Conservation (phyloP, 2,797 vertebrate genomes). For the Coregonus suidteri region DNA sequence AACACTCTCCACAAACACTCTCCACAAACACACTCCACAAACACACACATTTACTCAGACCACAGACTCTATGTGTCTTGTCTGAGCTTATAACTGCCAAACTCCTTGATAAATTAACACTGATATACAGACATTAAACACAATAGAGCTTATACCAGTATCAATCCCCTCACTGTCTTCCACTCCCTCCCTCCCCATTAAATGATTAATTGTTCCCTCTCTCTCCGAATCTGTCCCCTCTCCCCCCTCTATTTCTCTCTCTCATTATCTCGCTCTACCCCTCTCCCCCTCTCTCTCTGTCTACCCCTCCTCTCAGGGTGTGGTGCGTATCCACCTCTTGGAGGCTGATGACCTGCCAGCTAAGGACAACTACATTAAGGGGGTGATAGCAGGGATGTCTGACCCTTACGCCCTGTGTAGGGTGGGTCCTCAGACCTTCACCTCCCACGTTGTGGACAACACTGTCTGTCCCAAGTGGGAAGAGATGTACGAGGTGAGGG, state of each 20-base stretch:
- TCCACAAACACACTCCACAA: not conserved
- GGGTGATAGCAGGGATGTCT: slow-evolving; percentile 87
- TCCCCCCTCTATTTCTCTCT: not conserved
- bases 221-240: not conserved
- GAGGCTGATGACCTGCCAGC: slow-evolving; percentile 82
- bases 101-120: not conserved
- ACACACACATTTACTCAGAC: slow-evolving; percentile 3
- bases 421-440: slow-evolving; percentile 90
- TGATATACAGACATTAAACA: slow-evolving; percentile 3
- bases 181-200: not conserved
- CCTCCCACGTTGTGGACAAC: slow-evolving; percentile 84
- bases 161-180: not conserved
- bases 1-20: not conserved
- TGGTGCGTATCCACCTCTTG: slow-evolving; percentile 87
- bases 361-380: slow-evolving; percentile 88
- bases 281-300: not conserved
- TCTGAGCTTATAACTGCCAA: not conserved
- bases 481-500: slow-evolving; percentile 89
- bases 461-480: slow-evolving; percentile 86
- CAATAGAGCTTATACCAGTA: not conserved
- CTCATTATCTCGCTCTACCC: not conserved
- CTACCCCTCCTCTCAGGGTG: slow-evolving; percentile 74
- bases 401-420: slow-evolving; percentile 89
- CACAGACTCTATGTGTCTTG: not conserved
- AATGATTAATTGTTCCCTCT: not conserved